Evolutionary conservation across 2,888 invertebrate genomes (phyloP).

Genomic region (Colletes collaris): DNA sequence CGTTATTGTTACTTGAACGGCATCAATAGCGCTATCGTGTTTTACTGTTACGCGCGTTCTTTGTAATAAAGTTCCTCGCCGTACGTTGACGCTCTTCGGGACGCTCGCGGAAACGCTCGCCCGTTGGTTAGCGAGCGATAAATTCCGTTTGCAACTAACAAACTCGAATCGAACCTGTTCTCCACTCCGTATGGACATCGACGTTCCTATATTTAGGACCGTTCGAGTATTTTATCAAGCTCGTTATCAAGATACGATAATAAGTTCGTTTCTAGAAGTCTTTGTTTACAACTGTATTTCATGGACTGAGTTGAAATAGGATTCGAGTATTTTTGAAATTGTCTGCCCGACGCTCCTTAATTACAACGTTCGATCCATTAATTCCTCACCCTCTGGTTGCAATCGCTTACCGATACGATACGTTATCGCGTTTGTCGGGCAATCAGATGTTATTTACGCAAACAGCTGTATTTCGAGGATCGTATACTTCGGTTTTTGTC

Average conservation of each 20-base stretch:
- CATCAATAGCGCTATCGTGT: constrained; percentile 69
- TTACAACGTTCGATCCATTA: too few species aligned
- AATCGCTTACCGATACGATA: too few species aligned
- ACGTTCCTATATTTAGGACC: neutral
- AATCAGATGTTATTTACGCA: too few species aligned
- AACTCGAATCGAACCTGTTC: constrained; percentile 34
- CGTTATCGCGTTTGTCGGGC: too few species aligned
- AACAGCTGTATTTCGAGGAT: too few species aligned
- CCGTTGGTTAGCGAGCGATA: neutral
- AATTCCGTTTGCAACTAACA: constrained; percentile 24
- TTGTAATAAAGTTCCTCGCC: constrained; percentile 30
- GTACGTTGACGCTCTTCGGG: constrained; percentile 12
- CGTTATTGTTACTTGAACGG: constrained; percentile 67
- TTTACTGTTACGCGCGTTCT: constrained; percentile 60
- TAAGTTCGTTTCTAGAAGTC: neutral
- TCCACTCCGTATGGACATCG: neutral
- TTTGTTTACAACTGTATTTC: too few species aligned
- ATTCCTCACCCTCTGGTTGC: too few species aligned
- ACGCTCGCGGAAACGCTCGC: neutral
- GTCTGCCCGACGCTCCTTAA: too few species aligned
- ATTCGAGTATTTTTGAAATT: too few species aligned
- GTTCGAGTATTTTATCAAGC: neutral
- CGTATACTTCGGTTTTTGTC: neutral
- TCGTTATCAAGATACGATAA: neutral
- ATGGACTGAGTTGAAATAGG: too few species aligned